Evolutionary conservation across 2,797 vertebrate genomes (phyloP).

Genomic region (Diplodus puntazzo): DNA sequence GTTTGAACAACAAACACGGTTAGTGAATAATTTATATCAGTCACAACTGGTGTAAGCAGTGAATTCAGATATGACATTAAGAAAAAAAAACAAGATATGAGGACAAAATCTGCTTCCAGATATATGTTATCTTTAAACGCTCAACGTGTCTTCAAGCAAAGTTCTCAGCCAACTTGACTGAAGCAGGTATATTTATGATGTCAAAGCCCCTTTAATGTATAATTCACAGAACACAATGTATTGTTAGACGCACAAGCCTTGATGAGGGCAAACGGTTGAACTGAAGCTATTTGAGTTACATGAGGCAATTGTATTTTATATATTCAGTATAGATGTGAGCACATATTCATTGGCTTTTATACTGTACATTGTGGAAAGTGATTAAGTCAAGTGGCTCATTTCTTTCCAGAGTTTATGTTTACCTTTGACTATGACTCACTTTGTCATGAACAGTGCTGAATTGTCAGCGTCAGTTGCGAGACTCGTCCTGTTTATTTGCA

Average conservation of each 20-base stretch:
- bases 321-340: not conserved
- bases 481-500: constrained; percentile 9
- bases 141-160: constrained; percentile 12
- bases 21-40: constrained; percentile 44
- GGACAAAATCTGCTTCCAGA: constrained; percentile 16
- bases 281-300: not conserved
- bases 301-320: constrained; percentile 2
- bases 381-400: not conserved
- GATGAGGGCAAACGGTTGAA: not conserved
- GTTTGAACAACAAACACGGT: constrained; percentile 26
- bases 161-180: not conserved
- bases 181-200: constrained; percentile 7
- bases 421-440: not conserved
- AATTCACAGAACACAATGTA: not conserved
- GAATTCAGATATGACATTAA: constrained; percentile 22
- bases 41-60: not conserved
- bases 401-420: not conserved
- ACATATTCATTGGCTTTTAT: not conserved
- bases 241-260: constrained; percentile 7
- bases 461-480: not conserved
- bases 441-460: not conserved
- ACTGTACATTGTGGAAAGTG: not conserved
- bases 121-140: constrained; percentile 8
- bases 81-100: constrained; percentile 8
- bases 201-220: constrained; percentile 23